Base-by-base conservation (phyloP, 2,113 vertebrate species). In the Ameiurus melas region DNA sequence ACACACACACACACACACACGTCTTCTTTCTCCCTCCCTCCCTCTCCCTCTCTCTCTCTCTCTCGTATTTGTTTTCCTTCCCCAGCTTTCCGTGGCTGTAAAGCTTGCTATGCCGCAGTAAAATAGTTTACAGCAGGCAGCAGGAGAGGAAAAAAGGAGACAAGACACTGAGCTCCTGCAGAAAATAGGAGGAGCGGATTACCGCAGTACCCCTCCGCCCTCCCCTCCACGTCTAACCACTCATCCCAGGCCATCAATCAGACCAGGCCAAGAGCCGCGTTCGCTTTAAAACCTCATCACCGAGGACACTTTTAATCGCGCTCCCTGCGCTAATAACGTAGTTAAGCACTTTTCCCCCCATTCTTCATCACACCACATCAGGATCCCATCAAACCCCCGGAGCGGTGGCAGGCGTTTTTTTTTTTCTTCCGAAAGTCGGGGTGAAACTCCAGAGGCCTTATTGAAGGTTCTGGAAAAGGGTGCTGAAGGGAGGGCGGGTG, bases 201-300 rank as follows among this genome's bases (percentile, higher is more conserved):
- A 91, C 91, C 89, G 91, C 87, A 87, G 83, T 80, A 17, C 16
- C 55, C 30, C 80, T 36, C 36, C 2, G 36, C 39, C 33, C 16
- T 27, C 30, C 80, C 39, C 33, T 22, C 25, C 83, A 88, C 71
- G 79, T 90, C 91, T 92, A 90, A 94, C 93, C 92, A 83, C 88
- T 94, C 91, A 91, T 93, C 89, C 88, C 89, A 80, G 87, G 78
- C 90, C 91, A 94, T 95, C 93, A 93, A 89, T 94, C 92, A 91
- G 86, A 64, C 30, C 39, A 81, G 3, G 30, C 85, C 85, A 77
- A 89, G 88, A 87, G 80, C 53, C 80, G 55, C 62, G 87, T 89
- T 89, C 64, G 87, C 90, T 89, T 88, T 73, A 85, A 85, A 88
- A 82, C 90, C 19, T 81, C 85, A 85, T 91, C 89, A 87, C 62